Evolutionary conservation across 2,113 vertebrate genomes (phyloP).

Genomic region (Gila orcuttii): DNA sequence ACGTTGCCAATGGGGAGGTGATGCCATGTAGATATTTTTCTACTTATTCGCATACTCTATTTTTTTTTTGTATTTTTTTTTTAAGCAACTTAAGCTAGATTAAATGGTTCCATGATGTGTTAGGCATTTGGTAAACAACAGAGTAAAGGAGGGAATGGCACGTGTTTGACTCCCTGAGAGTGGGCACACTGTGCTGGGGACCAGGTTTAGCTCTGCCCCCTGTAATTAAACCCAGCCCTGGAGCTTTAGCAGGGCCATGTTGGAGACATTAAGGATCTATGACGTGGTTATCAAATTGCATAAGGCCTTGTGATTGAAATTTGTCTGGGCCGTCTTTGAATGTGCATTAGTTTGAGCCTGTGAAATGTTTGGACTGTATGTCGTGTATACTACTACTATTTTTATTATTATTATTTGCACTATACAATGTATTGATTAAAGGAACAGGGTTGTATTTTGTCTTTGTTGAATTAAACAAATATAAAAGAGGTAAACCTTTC

Average conservation of each 20-base stretch:
- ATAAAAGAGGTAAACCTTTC: not conserved
- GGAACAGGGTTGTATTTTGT: not conserved
- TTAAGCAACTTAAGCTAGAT: slow-evolving; percentile 5
- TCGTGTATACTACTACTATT: not conserved
- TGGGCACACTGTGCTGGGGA: slow-evolving; percentile 45
- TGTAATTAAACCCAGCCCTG: slow-evolving; percentile 53
- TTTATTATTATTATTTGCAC: not conserved
- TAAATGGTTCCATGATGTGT: slow-evolving; percentile 62
- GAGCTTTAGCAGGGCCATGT: slow-evolving; percentile 53
- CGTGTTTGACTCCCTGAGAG: slow-evolving; percentile 46
- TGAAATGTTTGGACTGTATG: slow-evolving; percentile 43
- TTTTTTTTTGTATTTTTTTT: not conserved
- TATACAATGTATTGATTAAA: not conserved
- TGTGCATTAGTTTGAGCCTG: slow-evolving; percentile 43
- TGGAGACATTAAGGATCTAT: slow-evolving; percentile 60
- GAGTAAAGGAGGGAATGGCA: slow-evolving; percentile 51
- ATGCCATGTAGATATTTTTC: slow-evolving; percentile 23
- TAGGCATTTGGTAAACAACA: slow-evolving; percentile 60
- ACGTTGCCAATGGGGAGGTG: slow-evolving; percentile 40
- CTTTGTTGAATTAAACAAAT: not conserved
- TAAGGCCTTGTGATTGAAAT: slow-evolving; percentile 58
- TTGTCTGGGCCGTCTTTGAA: slow-evolving; percentile 48
- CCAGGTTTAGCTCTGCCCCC: slow-evolving; percentile 49
- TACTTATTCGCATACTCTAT: not conserved
- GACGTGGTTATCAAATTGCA: slow-evolving; percentile 57